phyloP scores from a whole-genome alignment of 2,888 invertebrate genomes.

The Cetonia aurata region DNA sequence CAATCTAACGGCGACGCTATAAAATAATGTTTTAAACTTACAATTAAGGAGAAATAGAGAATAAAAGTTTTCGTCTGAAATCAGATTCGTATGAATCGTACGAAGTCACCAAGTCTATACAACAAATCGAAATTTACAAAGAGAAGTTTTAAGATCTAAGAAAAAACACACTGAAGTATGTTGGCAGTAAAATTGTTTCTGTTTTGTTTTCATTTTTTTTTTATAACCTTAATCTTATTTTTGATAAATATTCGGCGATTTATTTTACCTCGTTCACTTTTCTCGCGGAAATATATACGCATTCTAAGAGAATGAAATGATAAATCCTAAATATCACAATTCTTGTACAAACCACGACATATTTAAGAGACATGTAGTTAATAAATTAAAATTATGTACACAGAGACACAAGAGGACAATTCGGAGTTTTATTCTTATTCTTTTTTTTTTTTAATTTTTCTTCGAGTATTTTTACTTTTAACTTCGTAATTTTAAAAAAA shows the following conservation, averaged over 20 bases:
- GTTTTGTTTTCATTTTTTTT: constrained; percentile 15
- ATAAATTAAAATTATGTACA: constrained; percentile 43
- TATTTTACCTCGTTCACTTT: constrained; percentile 13
- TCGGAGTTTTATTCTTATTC: background rate
- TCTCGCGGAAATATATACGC: background rate
- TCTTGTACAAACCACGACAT: constrained; percentile 46
- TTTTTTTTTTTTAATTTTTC: constrained; percentile 3
- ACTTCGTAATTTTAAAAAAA: background rate
- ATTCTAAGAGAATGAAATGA: constrained; percentile 48
- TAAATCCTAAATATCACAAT: constrained; percentile 60
- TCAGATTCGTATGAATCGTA: constrained; percentile 20
- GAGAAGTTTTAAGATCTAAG: constrained; percentile 30
- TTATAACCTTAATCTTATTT: constrained; percentile 6
- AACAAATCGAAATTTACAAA: constrained; percentile 30
- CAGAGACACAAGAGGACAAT: background rate
- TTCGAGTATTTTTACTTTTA: constrained; percentile 22
- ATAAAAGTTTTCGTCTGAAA: background rate
- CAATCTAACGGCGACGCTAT: constrained; percentile 34
- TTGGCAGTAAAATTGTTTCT: constrained; percentile 47
- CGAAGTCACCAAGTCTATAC: constrained; percentile 2
- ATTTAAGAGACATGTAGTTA: constrained; percentile 14
- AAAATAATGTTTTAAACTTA: constrained; percentile 32
- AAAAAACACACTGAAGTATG: constrained; percentile 51
- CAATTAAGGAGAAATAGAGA: background rate
- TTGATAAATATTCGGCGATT: constrained; percentile 50